Percentiles rank a stretch among this genome's conserved stretches.
These are phyloP conservation scores for Stenchaetothrips biformis DNA, from an alignment of 2,888 invertebrate species.

Conservation along the genomic window DNA sequence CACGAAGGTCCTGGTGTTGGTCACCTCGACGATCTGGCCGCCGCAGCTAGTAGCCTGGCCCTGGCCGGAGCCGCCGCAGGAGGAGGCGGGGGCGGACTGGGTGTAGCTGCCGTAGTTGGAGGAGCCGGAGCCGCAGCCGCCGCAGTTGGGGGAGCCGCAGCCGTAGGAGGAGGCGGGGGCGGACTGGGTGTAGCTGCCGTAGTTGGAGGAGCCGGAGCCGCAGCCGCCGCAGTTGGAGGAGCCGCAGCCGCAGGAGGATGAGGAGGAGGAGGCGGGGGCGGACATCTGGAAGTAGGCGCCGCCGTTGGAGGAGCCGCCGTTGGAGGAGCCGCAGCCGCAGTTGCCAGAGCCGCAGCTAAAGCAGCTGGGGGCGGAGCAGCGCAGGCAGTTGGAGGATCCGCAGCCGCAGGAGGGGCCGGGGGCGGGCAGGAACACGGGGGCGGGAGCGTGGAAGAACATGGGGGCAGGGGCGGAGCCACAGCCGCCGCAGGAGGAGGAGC, in stretches of 20 bases:
- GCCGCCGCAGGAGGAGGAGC: background rate
- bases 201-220: background rate
- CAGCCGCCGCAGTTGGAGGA: background rate
- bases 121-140: constrained; percentile 10
- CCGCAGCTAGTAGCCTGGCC: background rate
- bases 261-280: background rate
- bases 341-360: background rate
- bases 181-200: background rate
- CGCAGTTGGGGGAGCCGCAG: background rate
- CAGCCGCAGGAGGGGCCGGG: background rate
- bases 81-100: background rate
- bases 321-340: background rate
- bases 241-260: background rate
- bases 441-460: background rate
- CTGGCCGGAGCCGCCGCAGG: background rate
- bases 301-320: background rate
- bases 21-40: constrained; percentile 13
- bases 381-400: background rate
- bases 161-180: background rate
- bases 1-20: constrained; percentile 7
- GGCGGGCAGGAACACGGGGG: background rate
- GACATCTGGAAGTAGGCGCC: background rate
- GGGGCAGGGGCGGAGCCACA: background rate
- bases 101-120: background rate
- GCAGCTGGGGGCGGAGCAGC: background rate